Base-by-base conservation (phyloP, 2,888 invertebrate genomes). In the Glaucopsyche alexis region DNA sequence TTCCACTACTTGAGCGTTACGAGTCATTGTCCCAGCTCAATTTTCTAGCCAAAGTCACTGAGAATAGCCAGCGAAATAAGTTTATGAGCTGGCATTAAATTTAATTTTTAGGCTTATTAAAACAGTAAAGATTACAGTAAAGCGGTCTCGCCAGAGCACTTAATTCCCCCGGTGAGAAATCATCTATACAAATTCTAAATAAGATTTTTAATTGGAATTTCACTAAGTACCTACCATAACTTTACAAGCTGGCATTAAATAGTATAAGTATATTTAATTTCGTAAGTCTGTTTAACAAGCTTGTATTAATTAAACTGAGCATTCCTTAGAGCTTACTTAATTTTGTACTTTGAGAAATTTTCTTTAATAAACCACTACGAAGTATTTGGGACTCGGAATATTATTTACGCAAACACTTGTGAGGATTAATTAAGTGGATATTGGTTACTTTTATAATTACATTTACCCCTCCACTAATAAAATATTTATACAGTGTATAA, bases 231-330 rank as follows among this genome's bases (percentile, higher is more conserved):
- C 60, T 38, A 19, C 7, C 29, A 14, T 60, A 60, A 60, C 60
- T 38, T 60, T 60, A 60, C 60, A 60, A 60, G 60, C 38, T 29
- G 5, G 29, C 13, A 60, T 13, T 60, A 60, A 29, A 60, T 60
- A 38, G 13, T 60, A 60, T 60, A 60, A 38, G 13, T 60, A 60
- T 60, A 60, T 60, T 60, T 60, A 60, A 60, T 60, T 60, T 38
- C 6, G 60, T 38, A 14, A 60, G 60, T 29, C 55, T 16, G 55
- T 38, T 60, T 38, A 60, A 60, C 60, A 60, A 38, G 60, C 29
- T 38, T 13, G 60, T 38, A 16, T 38, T 60, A 60, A 60, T 60
- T 60, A 60, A 60, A 29, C 13, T 60, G 60, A 60, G 60, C 60
- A 29, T 60, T 60, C 60, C 60, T 60, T 29, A 60, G 60, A 14